Evolutionary conservation across 2,797 vertebrate species (phyloP), one percentile per base, ranked within the genome.

Genomic region (Karalla daura): DNA sequence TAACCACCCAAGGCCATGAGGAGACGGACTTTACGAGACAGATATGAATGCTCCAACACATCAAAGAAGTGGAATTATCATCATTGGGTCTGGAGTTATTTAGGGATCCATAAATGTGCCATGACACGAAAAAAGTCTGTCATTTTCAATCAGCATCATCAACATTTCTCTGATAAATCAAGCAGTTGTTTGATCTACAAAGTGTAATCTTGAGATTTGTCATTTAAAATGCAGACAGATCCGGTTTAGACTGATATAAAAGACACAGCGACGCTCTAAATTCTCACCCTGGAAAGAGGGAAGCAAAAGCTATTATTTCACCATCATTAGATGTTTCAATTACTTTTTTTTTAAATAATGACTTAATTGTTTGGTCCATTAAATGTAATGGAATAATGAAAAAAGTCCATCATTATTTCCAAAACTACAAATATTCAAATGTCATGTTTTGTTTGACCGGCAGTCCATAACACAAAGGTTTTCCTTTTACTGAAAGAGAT

Each of bases 1-100:
- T 73, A 75, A 68, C 39, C 2, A 15, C 41, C 33, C 79, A 75
- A 80, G 77, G 78, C 79, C 73, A 64, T 0, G 9, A 58, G 69
- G 58, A 51, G 18, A 17, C 5, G 21, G n/a, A n/a, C 33, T 61
- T 37, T n/a, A 43, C 40, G 60, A 52, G 47, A 58, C 13, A 41
- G 58, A 70, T 43, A 54, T 5, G 40, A 75, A 56, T 21, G 61
- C 51, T 14, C 50, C 37, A 46, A 70, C 59, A 73, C 43, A 58
- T 69, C 27, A 75, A 62, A 58, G 55, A 45, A 15, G 24, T 18
- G 32, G 68, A 7, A 65, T 63, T 74, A 49, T 7, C 12, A 37
- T 78, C 45, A 58, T 5, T 33, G 39, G 66, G 43, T 72, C 49
- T 41, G 11, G 25, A 49, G 18, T 50, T 56, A 37, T 17, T 23